These are phyloP conservation scores for Sipha flava DNA, from an alignment of 1,140 invertebrate genomes.

Conservation along the genomic window DNA sequence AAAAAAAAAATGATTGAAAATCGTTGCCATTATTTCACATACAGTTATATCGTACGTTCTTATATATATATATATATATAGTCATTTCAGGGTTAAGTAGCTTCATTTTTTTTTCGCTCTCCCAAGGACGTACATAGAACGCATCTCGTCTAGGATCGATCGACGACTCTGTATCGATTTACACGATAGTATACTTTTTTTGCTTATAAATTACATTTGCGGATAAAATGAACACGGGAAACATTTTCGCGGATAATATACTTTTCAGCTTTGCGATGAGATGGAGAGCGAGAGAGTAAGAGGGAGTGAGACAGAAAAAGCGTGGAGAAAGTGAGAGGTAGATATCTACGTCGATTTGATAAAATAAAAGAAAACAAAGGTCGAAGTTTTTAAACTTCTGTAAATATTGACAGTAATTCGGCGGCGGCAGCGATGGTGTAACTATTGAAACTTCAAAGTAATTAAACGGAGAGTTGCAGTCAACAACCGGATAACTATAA, in stretches of 20 bases:
- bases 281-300: too few relatives aligned
- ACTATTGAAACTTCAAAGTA: not conserved
- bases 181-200: not conserved
- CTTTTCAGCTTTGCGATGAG: not conserved
- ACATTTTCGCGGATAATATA: not conserved
- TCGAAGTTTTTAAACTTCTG: not conserved
- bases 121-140: too few relatives aligned
- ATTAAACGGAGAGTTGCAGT: not conserved
- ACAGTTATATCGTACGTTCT: too few relatives aligned
- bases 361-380: not conserved
- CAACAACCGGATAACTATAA: not conserved
- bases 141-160: not conserved
- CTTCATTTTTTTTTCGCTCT: not conserved
- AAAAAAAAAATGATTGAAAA: not conserved
- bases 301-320: too few relatives aligned
- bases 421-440: not conserved
- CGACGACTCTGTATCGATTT: not conserved
- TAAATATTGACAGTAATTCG: slow-evolving; percentile 9
- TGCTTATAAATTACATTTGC: not conserved
- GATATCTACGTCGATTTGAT: not conserved
- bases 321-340: too few relatives aligned
- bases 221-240: not conserved
- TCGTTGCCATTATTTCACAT: not conserved
- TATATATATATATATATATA: not conserved
- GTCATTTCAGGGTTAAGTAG: not conserved